Conservation (phyloP, 2,888 invertebrate genomes). For the Oxycera nigricornis region DNA sequence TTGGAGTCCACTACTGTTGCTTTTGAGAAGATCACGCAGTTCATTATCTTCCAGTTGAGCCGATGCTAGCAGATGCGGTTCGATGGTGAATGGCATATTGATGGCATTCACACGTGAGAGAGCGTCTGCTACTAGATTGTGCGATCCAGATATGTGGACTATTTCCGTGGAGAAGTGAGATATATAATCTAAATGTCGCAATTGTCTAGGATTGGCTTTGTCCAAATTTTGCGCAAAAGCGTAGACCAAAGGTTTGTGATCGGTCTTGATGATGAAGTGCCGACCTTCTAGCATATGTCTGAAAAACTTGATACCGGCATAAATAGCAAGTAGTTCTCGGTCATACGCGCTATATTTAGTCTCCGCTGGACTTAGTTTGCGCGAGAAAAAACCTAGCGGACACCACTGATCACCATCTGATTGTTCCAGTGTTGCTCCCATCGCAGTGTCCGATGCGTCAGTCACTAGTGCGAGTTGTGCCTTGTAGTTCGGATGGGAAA, state of each 20-base stretch:
- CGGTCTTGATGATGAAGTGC: background rate
- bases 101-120: background rate
- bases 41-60: background rate
- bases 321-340: background rate
- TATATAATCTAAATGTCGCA: background rate
- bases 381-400: too few species aligned
- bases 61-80: background rate
- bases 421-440: too few species aligned
- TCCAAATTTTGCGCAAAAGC: background rate
- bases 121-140: too few species aligned
- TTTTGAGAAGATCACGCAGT: background rate
- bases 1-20: background rate
- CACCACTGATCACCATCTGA: too few species aligned
- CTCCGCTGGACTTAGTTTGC: conserved; percentile 5
- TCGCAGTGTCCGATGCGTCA: too few species aligned
- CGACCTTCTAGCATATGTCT: background rate
- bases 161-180: conserved; percentile 4
- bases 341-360: background rate
- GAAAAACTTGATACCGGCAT: background rate
- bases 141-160: background rate
- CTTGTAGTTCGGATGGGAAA: background rate
- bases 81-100: conserved; percentile 2
- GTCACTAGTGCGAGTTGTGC: too few species aligned
- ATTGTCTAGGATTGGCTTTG: background rate
- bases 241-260: background rate